Evolutionary conservation across 2,888 invertebrate species (phyloP).

Genomic region (Yponomeuta cagnagella): DNA sequence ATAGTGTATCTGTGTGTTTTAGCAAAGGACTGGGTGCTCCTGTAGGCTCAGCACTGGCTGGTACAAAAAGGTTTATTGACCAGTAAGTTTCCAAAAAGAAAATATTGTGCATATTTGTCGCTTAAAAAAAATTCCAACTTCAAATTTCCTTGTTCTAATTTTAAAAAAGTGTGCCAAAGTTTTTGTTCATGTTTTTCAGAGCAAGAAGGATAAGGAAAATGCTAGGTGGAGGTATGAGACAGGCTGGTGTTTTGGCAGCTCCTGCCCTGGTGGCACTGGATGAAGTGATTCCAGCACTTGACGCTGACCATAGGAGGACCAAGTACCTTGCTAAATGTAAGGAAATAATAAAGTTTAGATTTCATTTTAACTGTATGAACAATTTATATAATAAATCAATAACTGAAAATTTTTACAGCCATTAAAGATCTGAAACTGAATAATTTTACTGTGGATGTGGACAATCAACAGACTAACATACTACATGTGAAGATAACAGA

Average conservation of each 20-base stretch:
- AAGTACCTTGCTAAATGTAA: constrained; percentile 77
- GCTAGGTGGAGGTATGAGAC: constrained; percentile 92
- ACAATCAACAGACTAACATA: constrained; percentile 79
- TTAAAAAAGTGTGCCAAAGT: not conserved
- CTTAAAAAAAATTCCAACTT: not conserved
- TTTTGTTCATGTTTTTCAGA: constrained; percentile 43
- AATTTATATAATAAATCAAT: not conserved
- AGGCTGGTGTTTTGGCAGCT: constrained; percentile 87
- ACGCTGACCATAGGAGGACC: constrained; percentile 81
- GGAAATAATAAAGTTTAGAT: not conserved
- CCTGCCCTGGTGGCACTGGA: constrained; percentile 86
- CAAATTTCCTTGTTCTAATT: not conserved
- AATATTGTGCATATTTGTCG: no score
- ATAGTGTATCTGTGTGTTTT: constrained; percentile 86
- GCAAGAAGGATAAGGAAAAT: constrained; percentile 83
- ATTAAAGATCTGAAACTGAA: constrained; percentile 68
- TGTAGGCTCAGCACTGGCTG: constrained; percentile 85
- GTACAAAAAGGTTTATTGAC: constrained; percentile 78
- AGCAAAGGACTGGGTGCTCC: constrained; percentile 91
- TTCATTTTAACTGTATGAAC: not conserved
- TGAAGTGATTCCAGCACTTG: constrained; percentile 79
- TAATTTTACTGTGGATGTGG: constrained; percentile 70
- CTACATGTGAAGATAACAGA: constrained; percentile 74
- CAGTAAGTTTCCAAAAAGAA: constrained; percentile 63
- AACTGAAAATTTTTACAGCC: constrained; percentile 39